Percentiles rank a stretch among this genome's conserved stretches.
Evolutionary conservation across 1,140 invertebrate species (phyloP).

Genomic region (Acromyrmex charruanus): DNA sequence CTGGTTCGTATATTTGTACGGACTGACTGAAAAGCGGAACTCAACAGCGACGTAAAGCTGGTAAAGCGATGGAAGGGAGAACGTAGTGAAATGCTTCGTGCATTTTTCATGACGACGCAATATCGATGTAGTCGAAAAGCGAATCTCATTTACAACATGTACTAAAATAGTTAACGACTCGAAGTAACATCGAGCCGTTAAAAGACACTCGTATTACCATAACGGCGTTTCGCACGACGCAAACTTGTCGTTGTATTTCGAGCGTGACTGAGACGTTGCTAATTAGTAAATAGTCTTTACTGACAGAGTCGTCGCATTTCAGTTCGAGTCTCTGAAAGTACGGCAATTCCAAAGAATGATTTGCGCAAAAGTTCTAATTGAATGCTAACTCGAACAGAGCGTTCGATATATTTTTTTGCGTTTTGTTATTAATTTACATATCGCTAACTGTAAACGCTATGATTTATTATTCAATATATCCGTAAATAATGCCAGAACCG

Average conservation of each 20-base stretch:
- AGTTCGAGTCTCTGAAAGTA: not conserved
- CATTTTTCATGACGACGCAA: slow-evolving; percentile 4
- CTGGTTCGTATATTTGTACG: not conserved
- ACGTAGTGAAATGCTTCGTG: not conserved
- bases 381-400: not conserved
- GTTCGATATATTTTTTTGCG: not conserved
- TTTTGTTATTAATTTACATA: slow-evolving; percentile 15
- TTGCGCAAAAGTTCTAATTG: slow-evolving; percentile 41
- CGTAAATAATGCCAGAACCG: not conserved
- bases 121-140: not conserved
- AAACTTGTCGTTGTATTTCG: slow-evolving; percentile 26
- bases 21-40: not conserved
- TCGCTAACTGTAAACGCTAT: slow-evolving; percentile 1
- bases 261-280: slow-evolving; percentile 29
- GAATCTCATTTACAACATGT: slow-evolving; percentile 36
- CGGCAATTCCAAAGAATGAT: slow-evolving; percentile 21
- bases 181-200: slow-evolving; percentile 12
- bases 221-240: not conserved
- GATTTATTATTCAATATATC: slow-evolving; percentile 11
- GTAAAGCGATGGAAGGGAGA: not conserved
- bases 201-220: not conserved
- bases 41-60: not conserved
- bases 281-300: slow-evolving; percentile 31
- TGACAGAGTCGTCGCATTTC: not conserved
- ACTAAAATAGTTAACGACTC: slow-evolving; percentile 31